Base-by-base conservation (phyloP, 30 jellyfish, hydroid and myxozoan genomes). In the Cassiopea xamachana region DNA sequence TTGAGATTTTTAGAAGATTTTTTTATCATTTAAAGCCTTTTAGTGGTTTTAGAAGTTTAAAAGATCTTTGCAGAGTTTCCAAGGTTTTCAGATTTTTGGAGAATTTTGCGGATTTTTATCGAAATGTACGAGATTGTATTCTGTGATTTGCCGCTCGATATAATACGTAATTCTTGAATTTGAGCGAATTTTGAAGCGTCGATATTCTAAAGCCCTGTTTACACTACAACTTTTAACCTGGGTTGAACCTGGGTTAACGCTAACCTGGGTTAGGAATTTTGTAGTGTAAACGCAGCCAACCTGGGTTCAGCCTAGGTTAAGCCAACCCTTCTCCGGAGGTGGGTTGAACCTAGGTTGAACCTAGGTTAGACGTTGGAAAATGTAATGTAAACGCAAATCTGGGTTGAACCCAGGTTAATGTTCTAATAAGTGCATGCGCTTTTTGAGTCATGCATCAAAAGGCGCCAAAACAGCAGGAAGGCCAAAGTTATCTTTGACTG, bases 311-410 rank as follows among this genome's bases (percentile, higher is more conserved):
- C 89, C 89, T 45, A 43, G 89, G 89, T 81, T 10, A 81, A 61
- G 69, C 80, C 89, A 81, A 62, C 80, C 82, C 62, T 55, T n/a
- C 89, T 81, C 19, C 19, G 50, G 43, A 77, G 72, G 72, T 81
- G 82, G 89, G 87, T 77, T 77, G 87, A 77, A 50, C 87, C 87
- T 46, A 50, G 89, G 91, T 83, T 83, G 73, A 85, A 14, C 19
- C 87, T 77, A 19, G 89, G 91, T 83, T 83, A 68, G 86, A 1
- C 1, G 67, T 70, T 6, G 12, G 90, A 81, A 81, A 81, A 81
- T 83, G 91, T 83, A 83, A 73, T 83, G 91, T 83, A 83, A 83
- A 83, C 84, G 91, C 91, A 64, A 81, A 51, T 84, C 7, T 60
- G 84, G 90, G 74, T 44, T 58, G 81, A 81, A 80, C 88, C 88